Conservation (phyloP, 2,797 vertebrate species). For the Channa striata region DNA sequence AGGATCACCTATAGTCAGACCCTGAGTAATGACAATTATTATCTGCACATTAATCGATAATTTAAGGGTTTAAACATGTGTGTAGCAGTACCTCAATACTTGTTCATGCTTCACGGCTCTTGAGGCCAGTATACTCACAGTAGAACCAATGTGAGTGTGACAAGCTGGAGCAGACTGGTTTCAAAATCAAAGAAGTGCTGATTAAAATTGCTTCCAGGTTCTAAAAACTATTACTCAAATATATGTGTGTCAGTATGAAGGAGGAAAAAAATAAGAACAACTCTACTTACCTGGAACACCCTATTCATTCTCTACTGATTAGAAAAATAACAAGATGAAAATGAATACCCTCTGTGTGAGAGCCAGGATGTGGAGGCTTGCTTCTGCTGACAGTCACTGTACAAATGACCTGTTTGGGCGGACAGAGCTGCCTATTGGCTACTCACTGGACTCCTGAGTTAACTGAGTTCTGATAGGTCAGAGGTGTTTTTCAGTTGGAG, state of each 20-base stretch:
- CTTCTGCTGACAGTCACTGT: slow-evolving; percentile 32
- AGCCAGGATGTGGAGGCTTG: slow-evolving; percentile 21
- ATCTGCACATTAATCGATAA: too few species aligned
- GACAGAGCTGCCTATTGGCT: slow-evolving; percentile 34
- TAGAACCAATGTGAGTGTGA: too few species aligned
- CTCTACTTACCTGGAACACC: slow-evolving; percentile 69
- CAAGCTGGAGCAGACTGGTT: too few species aligned
- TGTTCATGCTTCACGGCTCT: too few species aligned
- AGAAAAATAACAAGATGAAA: slow-evolving; percentile 43
- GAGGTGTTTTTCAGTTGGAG: slow-evolving; percentile 61
- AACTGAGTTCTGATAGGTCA: slow-evolving; percentile 47
- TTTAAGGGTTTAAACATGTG: too few species aligned
- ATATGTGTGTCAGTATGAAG: slow-evolving; percentile 23
- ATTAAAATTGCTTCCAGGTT: background rate
- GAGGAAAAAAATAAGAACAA: slow-evolving; percentile 27
- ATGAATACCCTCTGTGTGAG: slow-evolving; percentile 31
- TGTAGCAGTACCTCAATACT: too few species aligned
- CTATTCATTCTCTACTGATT: slow-evolving; percentile 52
- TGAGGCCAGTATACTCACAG: too few species aligned
- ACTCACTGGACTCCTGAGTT: slow-evolving; percentile 8
- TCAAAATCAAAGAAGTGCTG: background rate
- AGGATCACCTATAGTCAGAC: too few species aligned
- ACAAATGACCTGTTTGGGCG: slow-evolving; percentile 42
- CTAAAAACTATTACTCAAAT: slow-evolving; percentile 8
- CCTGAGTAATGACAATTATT: too few species aligned